Conservation (phyloP, 2,797 vertebrate genomes). For the Poecilia velifera region DNA sequence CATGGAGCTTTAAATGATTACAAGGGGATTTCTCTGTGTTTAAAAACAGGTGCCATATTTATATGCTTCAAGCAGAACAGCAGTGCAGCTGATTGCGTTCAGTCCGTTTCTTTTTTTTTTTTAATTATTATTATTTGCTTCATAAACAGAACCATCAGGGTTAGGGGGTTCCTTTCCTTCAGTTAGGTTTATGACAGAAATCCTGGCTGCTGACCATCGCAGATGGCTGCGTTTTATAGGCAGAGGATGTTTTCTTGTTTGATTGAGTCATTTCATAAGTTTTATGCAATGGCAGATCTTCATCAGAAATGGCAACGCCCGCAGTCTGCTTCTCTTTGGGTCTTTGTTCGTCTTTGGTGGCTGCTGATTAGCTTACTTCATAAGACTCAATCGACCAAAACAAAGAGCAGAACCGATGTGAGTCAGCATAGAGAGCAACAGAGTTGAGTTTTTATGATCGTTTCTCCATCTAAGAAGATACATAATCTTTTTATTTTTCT, state of each 20-base stretch:
- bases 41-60: conserved; percentile 75
- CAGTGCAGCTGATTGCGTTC: conserved; percentile 55
- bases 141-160: conserved; percentile 75
- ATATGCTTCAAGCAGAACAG: conserved; percentile 47
- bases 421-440: too few species aligned
- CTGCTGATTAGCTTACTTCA: not conserved
- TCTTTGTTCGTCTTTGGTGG: not conserved
- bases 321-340: not conserved
- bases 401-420: too few species aligned
- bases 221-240: conserved; percentile 61
- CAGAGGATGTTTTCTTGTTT: conserved; percentile 19
- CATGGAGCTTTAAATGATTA: conserved; percentile 61
- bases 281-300: not conserved
- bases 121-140: conserved; percentile 39
- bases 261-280: not conserved
- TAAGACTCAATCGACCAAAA: too few species aligned
- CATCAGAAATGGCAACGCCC: not conserved
- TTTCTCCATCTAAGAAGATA: not conserved
- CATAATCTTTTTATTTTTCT: too few species aligned
- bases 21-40: conserved; percentile 46
- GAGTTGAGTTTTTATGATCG: too few species aligned
- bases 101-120: not conserved
- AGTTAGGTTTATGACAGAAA: conserved; percentile 65
- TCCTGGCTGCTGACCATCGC: conserved; percentile 51
- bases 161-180: conserved; percentile 30